Conservation (phyloP, 1,140 invertebrate genomes). For the Akabosia matsudoensis region DNA sequence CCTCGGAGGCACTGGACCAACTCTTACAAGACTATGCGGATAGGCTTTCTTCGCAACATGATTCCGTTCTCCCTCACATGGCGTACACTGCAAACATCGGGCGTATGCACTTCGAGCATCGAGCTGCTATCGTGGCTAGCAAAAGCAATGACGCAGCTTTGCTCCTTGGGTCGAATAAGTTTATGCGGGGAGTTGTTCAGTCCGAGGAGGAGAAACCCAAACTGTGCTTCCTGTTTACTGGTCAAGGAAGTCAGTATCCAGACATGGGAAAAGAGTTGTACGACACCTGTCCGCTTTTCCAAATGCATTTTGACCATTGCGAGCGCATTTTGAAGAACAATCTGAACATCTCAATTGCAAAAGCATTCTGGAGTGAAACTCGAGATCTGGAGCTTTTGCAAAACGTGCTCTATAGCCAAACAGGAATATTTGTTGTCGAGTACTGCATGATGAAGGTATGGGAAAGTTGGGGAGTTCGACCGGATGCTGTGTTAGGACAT, state of each 20-base stretch:
- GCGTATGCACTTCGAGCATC: conserved; percentile 21
- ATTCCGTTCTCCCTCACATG: conserved; percentile 6
- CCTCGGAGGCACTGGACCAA: conserved; percentile 19
- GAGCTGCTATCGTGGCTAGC: conserved; percentile 28
- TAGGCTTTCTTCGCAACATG: background rate
- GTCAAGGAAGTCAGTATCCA: conserved; percentile 38
- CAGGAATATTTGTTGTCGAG: background rate
- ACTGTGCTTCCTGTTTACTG: conserved; percentile 37
- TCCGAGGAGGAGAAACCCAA: background rate
- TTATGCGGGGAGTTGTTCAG: background rate
- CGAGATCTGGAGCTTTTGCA: background rate
- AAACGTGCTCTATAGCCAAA: background rate
- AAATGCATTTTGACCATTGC: conserved; percentile 18
- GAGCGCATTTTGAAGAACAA: conserved; percentile 1
- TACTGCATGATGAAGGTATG: background rate
- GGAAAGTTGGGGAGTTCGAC: conserved; percentile 25
- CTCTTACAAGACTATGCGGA: background rate
- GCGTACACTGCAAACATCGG: conserved; percentile 32
- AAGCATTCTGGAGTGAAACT: background rate
- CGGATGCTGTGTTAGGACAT: conserved; percentile 35
- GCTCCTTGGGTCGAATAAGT: conserved; percentile 10
- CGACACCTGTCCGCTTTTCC: conserved; percentile 25
- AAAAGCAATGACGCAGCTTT: background rate
- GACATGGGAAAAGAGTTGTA: conserved; percentile 34
- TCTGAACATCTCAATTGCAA: background rate